Evolutionary conservation across 2,888 invertebrate genomes (phyloP).

Genomic region (Geotrupes spiniger): DNA sequence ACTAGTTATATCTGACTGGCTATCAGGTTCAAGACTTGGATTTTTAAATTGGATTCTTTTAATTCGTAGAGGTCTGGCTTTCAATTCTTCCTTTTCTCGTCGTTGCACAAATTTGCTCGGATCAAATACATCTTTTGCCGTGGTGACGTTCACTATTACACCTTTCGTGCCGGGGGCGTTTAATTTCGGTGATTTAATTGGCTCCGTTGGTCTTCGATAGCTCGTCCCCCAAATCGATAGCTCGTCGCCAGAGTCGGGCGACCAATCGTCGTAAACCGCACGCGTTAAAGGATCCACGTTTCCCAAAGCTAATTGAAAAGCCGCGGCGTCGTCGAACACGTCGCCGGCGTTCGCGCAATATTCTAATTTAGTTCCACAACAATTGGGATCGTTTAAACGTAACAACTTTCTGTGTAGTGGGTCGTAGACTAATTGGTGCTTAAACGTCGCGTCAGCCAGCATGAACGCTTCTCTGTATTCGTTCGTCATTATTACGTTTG

Average conservation of each 20-base stretch:
- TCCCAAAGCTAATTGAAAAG: slow-evolving; percentile 81
- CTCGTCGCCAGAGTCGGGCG: slow-evolving; percentile 25
- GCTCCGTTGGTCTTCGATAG: slow-evolving; percentile 15
- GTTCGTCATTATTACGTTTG: slow-evolving; percentile 67
- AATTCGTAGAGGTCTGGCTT: slow-evolving; percentile 37
- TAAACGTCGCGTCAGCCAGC: slow-evolving; percentile 89
- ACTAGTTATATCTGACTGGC: too few relatives aligned
- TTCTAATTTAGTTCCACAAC: slow-evolving; percentile 58
- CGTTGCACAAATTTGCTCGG: slow-evolving; percentile 17
- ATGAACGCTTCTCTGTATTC: slow-evolving; percentile 86
- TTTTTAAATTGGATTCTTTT: too few relatives aligned
- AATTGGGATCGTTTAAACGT: slow-evolving; percentile 67
- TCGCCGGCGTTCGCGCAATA: slow-evolving; percentile 73
- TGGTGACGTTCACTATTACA: slow-evolving; percentile 4
- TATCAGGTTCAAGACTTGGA: too few relatives aligned
- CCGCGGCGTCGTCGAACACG: slow-evolving; percentile 60
- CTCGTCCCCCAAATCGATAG: slow-evolving; percentile 25
- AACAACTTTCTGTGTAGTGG: slow-evolving; percentile 70
- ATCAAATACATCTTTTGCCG: slow-evolving; percentile 11
- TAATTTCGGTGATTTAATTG: slow-evolving; percentile 11
- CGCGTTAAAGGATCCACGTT: slow-evolving; percentile 78
- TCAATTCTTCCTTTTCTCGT: slow-evolving; percentile 27
- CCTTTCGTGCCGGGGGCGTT: slow-evolving; percentile 18
- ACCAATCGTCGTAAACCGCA: slow-evolving; percentile 38
- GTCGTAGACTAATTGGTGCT: slow-evolving; percentile 91